Evolutionary conservation across 2,797 vertebrate genomes (phyloP), one percentile per base, ranked within the genome.

Genomic region (Mormyrus proboscirostris): DNA sequence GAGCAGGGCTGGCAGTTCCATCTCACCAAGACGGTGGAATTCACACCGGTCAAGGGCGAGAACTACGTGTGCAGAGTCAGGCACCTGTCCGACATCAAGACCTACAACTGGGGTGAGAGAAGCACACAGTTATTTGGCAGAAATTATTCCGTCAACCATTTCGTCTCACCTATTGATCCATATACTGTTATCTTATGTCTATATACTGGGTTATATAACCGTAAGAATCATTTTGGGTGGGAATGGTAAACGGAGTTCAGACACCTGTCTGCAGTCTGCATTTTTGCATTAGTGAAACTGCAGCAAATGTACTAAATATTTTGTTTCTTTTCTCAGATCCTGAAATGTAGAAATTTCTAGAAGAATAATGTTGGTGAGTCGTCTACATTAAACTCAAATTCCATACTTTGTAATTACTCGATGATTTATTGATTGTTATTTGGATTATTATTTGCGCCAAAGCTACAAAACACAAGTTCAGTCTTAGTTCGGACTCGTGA

Each of bases 1-100:
- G 92, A 93, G 0, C 59, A 94, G 0, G 91, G 95, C 88, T 98
- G 98, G 98, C 92, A 93, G 29, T 99, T 97, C 92, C 93, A 97
- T 51, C 96, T 96, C 84, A 96, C 97, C 91, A 94, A 90, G 44
- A 89, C 91, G 0, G 92, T 0, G 0, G 0, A 0, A 0, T 96
- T 98, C 92, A 92, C 0, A 0, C 96, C 97, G 0, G 0, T 0
- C 0, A 4, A 0, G 0, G 88, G 0, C 0, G 90, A 94, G 0
- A 0, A 0, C 0, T 97, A 91, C 49, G 0, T 0, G 16, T 99
- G 98, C 92, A 89, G 0, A 0, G 97, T 99, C 90, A 44, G 0
- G 0, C 97, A 98, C 10, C 47, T 89, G 4, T 0, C 0, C 0
- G 0, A 0, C 0, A 0, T 3, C 0, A 88, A 0, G 0, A 0